Conservation (phyloP, 2,797 vertebrate species). For the Xenentodon cancila region DNA sequence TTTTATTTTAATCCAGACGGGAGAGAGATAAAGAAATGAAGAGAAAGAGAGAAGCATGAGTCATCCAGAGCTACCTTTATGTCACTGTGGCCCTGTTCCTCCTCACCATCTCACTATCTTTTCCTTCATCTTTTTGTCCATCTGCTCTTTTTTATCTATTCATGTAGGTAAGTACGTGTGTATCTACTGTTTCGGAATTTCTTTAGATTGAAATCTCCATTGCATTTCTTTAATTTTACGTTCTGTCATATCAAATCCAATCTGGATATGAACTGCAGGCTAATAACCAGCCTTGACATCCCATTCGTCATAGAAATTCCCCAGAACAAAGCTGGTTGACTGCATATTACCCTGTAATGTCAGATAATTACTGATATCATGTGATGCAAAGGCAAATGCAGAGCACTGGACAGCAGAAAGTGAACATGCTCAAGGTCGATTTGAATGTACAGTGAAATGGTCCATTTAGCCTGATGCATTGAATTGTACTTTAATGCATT, state of each 20-base stretch:
- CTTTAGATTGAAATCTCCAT: slow-evolving; percentile 32
- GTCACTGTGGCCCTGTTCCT: slow-evolving; percentile 72
- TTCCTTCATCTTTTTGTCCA: slow-evolving; percentile 45
- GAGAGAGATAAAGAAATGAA: slow-evolving; percentile 62
- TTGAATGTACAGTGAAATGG: slow-evolving; percentile 42
- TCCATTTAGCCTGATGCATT: slow-evolving; percentile 55
- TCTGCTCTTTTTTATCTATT: slow-evolving; percentile 13
- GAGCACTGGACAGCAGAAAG: slow-evolving; percentile 47
- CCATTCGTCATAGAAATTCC: slow-evolving; percentile 65
- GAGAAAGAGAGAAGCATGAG: slow-evolving; percentile 67
- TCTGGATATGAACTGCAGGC: slow-evolving; percentile 61
- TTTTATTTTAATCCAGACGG: slow-evolving; percentile 87
- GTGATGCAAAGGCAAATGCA: slow-evolving; percentile 52
- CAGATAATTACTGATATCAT: slow-evolving; percentile 73
- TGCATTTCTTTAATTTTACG: slow-evolving; percentile 42
- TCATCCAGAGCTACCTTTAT: slow-evolving; percentile 84
- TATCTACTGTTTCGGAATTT: slow-evolving; percentile 30
- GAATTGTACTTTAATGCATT: slow-evolving; percentile 42
- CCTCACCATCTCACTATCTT: slow-evolving; percentile 61
- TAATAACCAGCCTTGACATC: slow-evolving; percentile 71
- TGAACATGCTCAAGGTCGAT: slow-evolving; percentile 47
- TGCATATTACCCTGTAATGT: slow-evolving; percentile 61
- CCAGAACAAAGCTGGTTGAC: slow-evolving; percentile 57
- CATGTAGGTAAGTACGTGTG: slow-evolving; percentile 49
- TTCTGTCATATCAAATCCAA: slow-evolving; percentile 60